Conservation (phyloP, 2,888 invertebrate species). For the Spilarctia lutea region DNA sequence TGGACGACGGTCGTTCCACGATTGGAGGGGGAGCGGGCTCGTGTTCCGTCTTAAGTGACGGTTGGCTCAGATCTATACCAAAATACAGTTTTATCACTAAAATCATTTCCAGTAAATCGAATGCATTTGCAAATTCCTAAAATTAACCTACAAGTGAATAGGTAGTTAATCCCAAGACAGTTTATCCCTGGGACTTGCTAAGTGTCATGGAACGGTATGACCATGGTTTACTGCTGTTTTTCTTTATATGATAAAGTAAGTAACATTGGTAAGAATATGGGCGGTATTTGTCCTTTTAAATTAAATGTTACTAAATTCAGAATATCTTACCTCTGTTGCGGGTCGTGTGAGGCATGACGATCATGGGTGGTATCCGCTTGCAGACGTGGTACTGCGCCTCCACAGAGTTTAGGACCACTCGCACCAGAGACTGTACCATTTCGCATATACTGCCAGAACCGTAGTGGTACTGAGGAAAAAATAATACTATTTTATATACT, state of each 20-base stretch:
- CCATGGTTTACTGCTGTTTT: no score
- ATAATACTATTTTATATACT: not conserved
- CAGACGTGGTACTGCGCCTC: constrained; percentile 97
- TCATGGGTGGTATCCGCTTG: constrained; percentile 92
- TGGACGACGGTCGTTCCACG: constrained; percentile 30
- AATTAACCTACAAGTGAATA: no score
- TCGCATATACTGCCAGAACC: constrained; percentile 89
- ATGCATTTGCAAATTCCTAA: no score
- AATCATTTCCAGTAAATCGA: not conserved
- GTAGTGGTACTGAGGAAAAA: constrained; percentile 89
- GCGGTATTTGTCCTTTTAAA: no score
- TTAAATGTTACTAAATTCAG: not conserved
- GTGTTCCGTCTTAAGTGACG: constrained; percentile 89
- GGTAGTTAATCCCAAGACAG: no score
- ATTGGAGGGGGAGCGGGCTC: constrained; percentile 57
- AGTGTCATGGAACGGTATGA: no score
- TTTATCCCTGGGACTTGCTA: no score
- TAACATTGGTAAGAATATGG: no score
- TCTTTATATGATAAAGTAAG: no score
- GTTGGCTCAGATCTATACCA: constrained; percentile 91
- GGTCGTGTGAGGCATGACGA: constrained; percentile 88
- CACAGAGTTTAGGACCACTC: constrained; percentile 96
- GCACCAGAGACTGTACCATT: constrained; percentile 93
- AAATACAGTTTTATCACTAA: not conserved
- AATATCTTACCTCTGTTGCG: constrained; percentile 87